Base-by-base conservation (phyloP, 2,888 invertebrate genomes). In the Deilephila elpenor region DNA sequence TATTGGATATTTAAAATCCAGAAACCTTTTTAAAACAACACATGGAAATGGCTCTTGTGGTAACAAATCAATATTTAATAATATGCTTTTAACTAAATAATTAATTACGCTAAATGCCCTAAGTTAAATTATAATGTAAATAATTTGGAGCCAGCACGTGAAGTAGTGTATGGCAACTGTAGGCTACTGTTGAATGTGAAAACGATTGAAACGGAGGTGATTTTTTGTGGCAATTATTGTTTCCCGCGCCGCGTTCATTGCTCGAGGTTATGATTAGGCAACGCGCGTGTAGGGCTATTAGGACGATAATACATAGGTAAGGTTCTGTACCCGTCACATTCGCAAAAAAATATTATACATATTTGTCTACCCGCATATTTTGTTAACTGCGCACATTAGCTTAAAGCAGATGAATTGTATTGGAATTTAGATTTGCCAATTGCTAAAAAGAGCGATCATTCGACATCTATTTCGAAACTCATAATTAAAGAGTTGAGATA, bases 161-260 rank as follows among this genome's bases (percentile, higher is more conserved):
- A 34, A 62, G 70, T 64, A 37, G 60, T 37, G 11, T 44, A 56
- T 20, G 75, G 70, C 70, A 72, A 71, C 73, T 60, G 20, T 71
- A 62, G 74, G 72, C 25, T 71, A 78, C 80, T 85, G 82, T 82
- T 77, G 70, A 70, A 76, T 75, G 78, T 78, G 82, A 80, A 67
- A 85, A 88, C 85, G 83, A 86, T 84, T 86, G 89, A 88, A 88
- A 84, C 83, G 86, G 87, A 84, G 84, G 80, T 74, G 61, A 75
- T 82, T 89, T 88, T 90, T 90, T 88, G 81, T 78, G 78, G 81
- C 83, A 89, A 91, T 91, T 85, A 83, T 72, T 44, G 83, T 88
- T 91, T 92, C 92, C 92, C 91, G 91, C 89, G 88, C 76, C 51
- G 76, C 78, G 79, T 80, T 78, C 82, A 84, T 85, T 86, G 86